Percentiles rank a stretch among this genome's conserved stretches.
Conservation (phyloP, 2,113 vertebrate genomes). For the Nannobrachium achirus region DNA sequence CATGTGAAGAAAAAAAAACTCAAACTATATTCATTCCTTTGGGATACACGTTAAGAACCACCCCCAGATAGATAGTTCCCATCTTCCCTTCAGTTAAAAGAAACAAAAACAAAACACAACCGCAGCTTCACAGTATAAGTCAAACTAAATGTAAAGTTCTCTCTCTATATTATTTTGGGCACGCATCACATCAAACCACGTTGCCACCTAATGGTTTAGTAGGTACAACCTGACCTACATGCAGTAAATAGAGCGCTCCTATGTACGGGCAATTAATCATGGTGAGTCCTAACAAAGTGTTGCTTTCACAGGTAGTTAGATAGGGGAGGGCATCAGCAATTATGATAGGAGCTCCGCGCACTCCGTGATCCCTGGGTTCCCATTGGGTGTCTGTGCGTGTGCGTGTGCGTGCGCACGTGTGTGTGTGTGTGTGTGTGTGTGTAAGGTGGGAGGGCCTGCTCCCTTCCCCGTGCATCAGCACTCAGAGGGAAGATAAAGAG, state of each 20-base stretch:
- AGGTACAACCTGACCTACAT: constrained; percentile 75
- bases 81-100: not conserved
- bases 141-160: constrained; percentile 54
- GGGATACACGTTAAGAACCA: no score
- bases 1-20: no score
- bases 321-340: constrained; percentile 48
- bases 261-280: constrained; percentile 74
- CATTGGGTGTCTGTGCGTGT: constrained; percentile 27
- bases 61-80: no score
- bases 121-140: constrained; percentile 25
- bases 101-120: not conserved
- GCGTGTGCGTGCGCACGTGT: constrained; percentile 9
- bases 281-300: constrained; percentile 67
- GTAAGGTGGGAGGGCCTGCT: constrained; percentile 30
- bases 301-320: constrained; percentile 58
- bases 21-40: no score
- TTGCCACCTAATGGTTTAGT: constrained; percentile 42
- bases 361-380: constrained; percentile 37
- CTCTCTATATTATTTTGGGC: constrained; percentile 45
- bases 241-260: constrained; percentile 67
- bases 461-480: constrained; percentile 48
- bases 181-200: constrained; percentile 31
- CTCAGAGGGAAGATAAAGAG: constrained; percentile 52
- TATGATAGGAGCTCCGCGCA: constrained; percentile 46
- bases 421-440: constrained; percentile 8